Evolutionary conservation across 92 coral and sea anemone species (phyloP).

Genomic region (Micromussa lordhowensis): DNA sequence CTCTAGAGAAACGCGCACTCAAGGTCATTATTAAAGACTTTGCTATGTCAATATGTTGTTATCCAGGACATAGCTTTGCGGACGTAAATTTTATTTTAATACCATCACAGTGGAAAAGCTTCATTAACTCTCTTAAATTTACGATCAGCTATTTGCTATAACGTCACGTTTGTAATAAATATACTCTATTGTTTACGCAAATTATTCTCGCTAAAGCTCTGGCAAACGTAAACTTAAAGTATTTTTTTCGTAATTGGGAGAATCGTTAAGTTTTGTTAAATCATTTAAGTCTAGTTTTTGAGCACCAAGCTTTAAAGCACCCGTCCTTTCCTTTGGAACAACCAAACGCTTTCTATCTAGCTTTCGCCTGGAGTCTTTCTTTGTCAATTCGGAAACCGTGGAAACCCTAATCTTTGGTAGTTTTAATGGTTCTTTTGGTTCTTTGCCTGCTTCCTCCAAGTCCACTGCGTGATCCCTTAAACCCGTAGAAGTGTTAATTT

Average conservation of each 20-base stretch:
- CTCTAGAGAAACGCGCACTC: slow-evolving; percentile 18
- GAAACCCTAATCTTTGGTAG: slow-evolving; percentile 45
- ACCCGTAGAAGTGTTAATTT: slow-evolving; percentile 34
- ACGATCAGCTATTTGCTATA: not conserved
- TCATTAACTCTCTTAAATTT: not conserved
- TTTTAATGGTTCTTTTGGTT: slow-evolving; percentile 29
- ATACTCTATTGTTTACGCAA: not conserved
- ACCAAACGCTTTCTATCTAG: slow-evolving; percentile 28
- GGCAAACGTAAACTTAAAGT: not conserved
- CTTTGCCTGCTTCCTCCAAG: slow-evolving; percentile 33
- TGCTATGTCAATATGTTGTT: slow-evolving; percentile 10
- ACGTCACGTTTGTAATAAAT: not conserved
- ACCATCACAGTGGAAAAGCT: not conserved
- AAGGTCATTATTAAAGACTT: not conserved
- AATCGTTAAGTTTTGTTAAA: not conserved
- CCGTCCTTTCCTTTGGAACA: slow-evolving; percentile 38
- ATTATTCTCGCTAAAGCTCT: not conserved
- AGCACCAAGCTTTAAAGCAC: slow-evolving; percentile 7
- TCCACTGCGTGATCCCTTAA: slow-evolving; percentile 24
- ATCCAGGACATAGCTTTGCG: not conserved
- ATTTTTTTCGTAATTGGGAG: slow-evolving; percentile 20
- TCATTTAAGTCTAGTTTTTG: not conserved
- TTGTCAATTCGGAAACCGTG: slow-evolving; percentile 22
- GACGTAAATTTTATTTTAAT: not conserved
- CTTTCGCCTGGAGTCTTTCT: slow-evolving; percentile 28